Conservation (phyloP, 2,888 invertebrate species). For the Philonicus albiceps region DNA sequence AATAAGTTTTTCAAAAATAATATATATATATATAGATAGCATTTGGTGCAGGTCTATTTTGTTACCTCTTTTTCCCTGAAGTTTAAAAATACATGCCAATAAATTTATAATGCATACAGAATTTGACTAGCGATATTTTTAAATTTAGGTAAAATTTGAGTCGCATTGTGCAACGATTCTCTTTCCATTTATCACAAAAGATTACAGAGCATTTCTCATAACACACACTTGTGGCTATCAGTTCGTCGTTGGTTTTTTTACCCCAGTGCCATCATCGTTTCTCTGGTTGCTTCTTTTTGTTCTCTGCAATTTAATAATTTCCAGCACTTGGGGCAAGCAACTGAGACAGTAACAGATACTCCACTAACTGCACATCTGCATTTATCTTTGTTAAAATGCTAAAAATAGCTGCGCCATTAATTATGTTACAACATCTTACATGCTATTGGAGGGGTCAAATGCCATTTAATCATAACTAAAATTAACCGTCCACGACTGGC, state of each 20-base stretch:
- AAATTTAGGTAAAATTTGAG: conserved; percentile 18
- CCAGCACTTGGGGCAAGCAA: conserved; percentile 9
- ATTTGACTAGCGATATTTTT: not conserved
- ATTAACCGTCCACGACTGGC: not conserved
- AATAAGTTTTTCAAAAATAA: too few species aligned
- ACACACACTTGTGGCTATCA: not conserved
- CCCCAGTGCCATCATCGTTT: not conserved
- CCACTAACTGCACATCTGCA: conserved; percentile 24
- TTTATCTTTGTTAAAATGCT: conserved; percentile 32
- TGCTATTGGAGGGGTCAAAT: conserved; percentile 37
- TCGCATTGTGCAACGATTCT: not conserved
- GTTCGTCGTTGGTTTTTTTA: not conserved
- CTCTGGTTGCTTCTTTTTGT: not conserved
- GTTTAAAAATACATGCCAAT: not conserved
- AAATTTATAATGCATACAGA: not conserved
- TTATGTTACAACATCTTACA: conserved; percentile 33
- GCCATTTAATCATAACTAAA: conserved; percentile 36
- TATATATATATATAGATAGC: too few species aligned
- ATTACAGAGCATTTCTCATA: conserved; percentile 7
- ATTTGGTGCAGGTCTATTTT: too few species aligned
- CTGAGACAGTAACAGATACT: conserved; percentile 17
- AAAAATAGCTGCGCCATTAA: conserved; percentile 28
- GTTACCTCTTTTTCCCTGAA: not conserved
- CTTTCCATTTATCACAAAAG: conserved; percentile 13
- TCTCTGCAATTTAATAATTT: conserved; percentile 31